Base-by-base conservation (phyloP, 2,797 vertebrate species). In the Tympanoctomys barrerae region DNA sequence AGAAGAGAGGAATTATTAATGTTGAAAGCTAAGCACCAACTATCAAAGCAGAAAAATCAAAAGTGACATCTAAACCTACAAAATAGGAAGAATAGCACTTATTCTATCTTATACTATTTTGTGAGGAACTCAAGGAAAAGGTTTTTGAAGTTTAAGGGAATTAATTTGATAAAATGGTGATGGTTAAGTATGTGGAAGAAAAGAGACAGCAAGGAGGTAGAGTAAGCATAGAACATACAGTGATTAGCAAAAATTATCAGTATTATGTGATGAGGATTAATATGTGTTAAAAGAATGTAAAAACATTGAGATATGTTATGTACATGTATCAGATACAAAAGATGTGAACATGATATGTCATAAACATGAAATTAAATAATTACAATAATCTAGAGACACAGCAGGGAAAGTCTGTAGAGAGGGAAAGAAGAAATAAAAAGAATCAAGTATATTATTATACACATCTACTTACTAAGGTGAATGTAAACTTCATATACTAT, bases 31-130 rank as follows among this genome's bases (percentile, higher is more conserved):
- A 90, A 79, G 54, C 91, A 39, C 66, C 52, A 89, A 78, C n/a
- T 42, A 73, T 73, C 85, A 49, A 93, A 78, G 39, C 10, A 86
- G 39, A 93, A 87, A 89, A 91, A 36, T 84, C 31, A 94, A 86
- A 89, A 46, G 18, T 82, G 66, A 71, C 71, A 89, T 7, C 14
- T 87, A 66, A 18, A 81, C 75, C 73, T 81, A 70, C 14, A 85
- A 68, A 90, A 61, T 70, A 62, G 26, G 19, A 62, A 26, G 80
- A 61, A 64, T 42, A 77, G 39, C 28, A 46, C 16, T 85, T 81
- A 57, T 49, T 90, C 12, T 88, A 14, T 87, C 31, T 78, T 16
- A 59, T 84, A 81, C 21, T 78, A 89, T 82, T 96, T 93, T 88
- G 5, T 89, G 82, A 78, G 39, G 33, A 59, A 24, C 36, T 91